phyloP scores from a whole-genome alignment of 2,888 invertebrate species.

The Cryptophagus acutangulus region DNA sequence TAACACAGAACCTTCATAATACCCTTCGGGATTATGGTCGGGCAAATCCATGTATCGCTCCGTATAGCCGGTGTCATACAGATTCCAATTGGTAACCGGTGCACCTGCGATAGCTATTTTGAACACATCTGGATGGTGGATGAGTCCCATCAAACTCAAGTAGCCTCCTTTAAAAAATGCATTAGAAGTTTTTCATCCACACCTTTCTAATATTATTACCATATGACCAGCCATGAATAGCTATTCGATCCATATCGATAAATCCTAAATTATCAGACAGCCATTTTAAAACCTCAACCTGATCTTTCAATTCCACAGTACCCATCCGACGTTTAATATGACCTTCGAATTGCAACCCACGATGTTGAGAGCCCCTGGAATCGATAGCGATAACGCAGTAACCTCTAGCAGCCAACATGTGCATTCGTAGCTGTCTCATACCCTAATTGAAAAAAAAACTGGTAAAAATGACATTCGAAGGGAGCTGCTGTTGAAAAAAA shows the following conservation, averaged over 20 bases:
- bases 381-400: constrained; percentile 95
- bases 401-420: constrained; percentile 91
- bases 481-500: no score
- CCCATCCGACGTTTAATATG: constrained; percentile 89
- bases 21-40: constrained; percentile 69
- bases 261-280: constrained; percentile 77
- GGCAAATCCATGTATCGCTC: constrained; percentile 95
- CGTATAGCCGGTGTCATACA: constrained; percentile 98
- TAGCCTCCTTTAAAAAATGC: no score
- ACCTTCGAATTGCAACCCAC: constrained; percentile 89
- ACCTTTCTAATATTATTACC: no score
- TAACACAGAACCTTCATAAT: constrained; percentile 78
- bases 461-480: not conserved
- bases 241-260: constrained; percentile 88
- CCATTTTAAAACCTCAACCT: constrained; percentile 85
- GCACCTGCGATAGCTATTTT: constrained; percentile 96
- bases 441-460: constrained; percentile 53
- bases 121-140: constrained; percentile 88
- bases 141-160: constrained; percentile 88
- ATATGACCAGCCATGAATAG: constrained; percentile 98
- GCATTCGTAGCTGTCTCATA: constrained; percentile 85
- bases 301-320: constrained; percentile 88
- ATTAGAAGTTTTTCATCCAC: constrained; percentile 5
- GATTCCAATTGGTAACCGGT: constrained; percentile 94
- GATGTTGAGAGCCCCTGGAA: constrained; percentile 89